phyloP scores from a whole-genome alignment of 2,113 vertebrate genomes.

The Eurypyga helias region DNA sequence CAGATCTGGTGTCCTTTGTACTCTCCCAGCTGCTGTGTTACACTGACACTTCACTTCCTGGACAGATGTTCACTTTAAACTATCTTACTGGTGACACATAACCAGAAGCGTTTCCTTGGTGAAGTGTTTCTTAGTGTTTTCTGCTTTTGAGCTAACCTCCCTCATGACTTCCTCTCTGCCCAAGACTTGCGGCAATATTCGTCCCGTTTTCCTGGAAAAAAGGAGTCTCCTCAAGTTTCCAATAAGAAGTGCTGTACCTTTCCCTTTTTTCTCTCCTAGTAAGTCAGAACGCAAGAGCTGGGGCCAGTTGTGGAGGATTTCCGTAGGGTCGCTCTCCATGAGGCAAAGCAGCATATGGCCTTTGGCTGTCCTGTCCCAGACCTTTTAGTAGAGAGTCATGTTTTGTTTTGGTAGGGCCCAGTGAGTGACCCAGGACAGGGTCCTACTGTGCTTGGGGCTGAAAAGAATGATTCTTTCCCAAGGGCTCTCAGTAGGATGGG shows the following conservation, averaged over 20 bases:
- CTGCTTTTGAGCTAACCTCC: not conserved
- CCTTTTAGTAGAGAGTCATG: not conserved
- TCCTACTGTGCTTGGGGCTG: not conserved
- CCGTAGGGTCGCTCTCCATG: not conserved
- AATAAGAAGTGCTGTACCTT: not conserved
- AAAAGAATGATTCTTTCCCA: not conserved
- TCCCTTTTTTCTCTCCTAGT: not conserved
- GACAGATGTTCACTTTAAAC: not conserved
- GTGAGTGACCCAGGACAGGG: not conserved
- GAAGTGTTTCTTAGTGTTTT: not conserved
- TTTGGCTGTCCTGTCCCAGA: not conserved
- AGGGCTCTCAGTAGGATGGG: not conserved
- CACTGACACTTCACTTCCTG: not conserved
- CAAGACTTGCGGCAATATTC: rapidly evolving
- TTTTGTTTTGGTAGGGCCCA: not conserved
- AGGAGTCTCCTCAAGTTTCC: not conserved
- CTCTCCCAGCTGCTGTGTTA: not conserved
- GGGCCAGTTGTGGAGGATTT: not conserved
- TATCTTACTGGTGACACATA: not conserved
- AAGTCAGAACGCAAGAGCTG: not conserved
- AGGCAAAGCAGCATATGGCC: not conserved
- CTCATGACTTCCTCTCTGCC: not conserved
- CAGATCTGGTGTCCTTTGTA: not conserved
- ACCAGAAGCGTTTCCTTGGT: not conserved
- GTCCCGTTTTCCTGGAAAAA: not conserved